Conservation (phyloP, 92 coral and sea anemone species). For the Paragorgia papillata region DNA sequence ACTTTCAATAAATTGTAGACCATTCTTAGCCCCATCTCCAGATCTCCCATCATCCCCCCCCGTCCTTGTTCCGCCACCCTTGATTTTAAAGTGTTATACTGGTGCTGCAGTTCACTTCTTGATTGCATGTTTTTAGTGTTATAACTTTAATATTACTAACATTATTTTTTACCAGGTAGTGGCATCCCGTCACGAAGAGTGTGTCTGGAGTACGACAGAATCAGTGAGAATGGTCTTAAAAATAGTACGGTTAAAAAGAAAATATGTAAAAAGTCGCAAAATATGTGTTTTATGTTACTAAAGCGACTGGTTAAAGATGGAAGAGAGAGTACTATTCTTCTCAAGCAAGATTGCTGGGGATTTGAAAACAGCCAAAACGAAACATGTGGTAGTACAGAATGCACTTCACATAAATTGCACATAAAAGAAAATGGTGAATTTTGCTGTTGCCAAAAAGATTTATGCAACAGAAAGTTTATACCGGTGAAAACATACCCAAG, state of each 20-base stretch:
- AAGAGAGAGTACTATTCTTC: neutral
- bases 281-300: slow-evolving; percentile 26
- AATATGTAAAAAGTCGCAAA: neutral
- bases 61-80: too few relatives aligned
- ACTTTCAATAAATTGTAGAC: too few relatives aligned
- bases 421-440: slow-evolving; percentile 60
- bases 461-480: slow-evolving; percentile 78
- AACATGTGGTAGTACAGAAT: slow-evolving; percentile 15
- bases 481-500: neutral
- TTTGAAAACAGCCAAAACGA: slow-evolving; percentile 18
- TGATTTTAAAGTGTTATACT: too few relatives aligned
- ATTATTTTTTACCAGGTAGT: too few relatives aligned
- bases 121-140: too few relatives aligned
- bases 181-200: slow-evolving; percentile 13
- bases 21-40: too few relatives aligned
- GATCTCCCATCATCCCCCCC: too few relatives aligned
- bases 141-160: too few relatives aligned
- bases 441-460: slow-evolving; percentile 73
- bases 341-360: slow-evolving; percentile 25
- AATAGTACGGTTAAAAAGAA: neutral
- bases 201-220: slow-evolving; percentile 12
- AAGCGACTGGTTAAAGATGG: slow-evolving; percentile 17
- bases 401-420: slow-evolving; percentile 14
- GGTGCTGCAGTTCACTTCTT: too few relatives aligned
- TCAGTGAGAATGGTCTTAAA: neutral